These are phyloP conservation scores for Lepus timidus DNA, from an alignment of 2,113 vertebrate genomes.

Conservation along the genomic window DNA sequence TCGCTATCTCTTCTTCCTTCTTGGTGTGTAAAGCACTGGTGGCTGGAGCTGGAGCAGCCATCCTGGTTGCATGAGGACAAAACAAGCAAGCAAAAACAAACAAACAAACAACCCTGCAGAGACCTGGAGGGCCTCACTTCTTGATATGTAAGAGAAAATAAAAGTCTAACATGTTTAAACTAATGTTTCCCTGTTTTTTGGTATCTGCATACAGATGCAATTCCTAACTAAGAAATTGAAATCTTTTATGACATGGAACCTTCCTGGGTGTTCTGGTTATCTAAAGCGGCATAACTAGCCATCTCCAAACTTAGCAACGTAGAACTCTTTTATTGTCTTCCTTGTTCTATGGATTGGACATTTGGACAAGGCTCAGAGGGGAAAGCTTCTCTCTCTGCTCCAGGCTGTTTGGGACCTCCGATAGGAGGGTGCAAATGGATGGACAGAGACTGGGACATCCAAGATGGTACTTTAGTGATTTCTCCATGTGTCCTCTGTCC, in stretches of 20 bases:
- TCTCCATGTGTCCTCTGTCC: neutral
- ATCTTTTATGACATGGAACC: neutral
- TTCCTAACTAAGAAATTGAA: conserved; percentile 38
- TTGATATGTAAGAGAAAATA: neutral
- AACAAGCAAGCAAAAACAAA: neutral
- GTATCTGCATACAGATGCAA: conserved; percentile 43
- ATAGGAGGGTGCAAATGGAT: neutral
- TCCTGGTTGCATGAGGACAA: neutral
- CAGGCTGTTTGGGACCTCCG: neutral
- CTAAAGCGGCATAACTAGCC: neutral
- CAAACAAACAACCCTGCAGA: neutral
- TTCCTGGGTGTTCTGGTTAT: conserved; percentile 34
- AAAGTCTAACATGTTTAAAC: neutral
- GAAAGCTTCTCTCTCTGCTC: neutral
- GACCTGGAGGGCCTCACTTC: neutral
- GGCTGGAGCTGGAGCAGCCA: neutral
- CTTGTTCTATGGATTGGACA: neutral
- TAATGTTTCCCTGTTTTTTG: neutral
- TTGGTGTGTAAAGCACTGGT: neutral
- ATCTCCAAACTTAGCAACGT: neutral
- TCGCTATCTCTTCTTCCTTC: neutral
- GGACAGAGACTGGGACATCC: neutral
- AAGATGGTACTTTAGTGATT: neutral
- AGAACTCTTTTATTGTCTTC: neutral
- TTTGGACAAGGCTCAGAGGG: neutral